Percentiles rank a stretch among this genome's conserved stretches.
Evolutionary conservation across 2,113 vertebrate species (phyloP).

Genomic region (Oceanites oceanicus): DNA sequence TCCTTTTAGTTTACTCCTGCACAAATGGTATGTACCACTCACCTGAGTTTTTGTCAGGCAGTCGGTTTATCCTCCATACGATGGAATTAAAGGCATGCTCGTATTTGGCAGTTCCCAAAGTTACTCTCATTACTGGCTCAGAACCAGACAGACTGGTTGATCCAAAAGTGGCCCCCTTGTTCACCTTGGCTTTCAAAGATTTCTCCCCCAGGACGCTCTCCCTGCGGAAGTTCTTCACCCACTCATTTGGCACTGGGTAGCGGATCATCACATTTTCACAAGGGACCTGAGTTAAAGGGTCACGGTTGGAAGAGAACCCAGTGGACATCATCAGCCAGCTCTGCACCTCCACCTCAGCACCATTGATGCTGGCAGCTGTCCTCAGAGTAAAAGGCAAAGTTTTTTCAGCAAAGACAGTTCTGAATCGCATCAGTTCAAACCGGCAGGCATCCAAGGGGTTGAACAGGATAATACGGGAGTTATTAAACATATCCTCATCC

Average conservation of each 20-base stretch:
- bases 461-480: slow-evolving; percentile 76
- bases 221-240: slow-evolving; percentile 90
- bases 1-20: background rate
- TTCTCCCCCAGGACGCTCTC: slow-evolving; percentile 86
- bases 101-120: slow-evolving; percentile 88
- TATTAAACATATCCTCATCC: slow-evolving; percentile 78
- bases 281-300: slow-evolving; percentile 82
- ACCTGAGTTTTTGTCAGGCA: slow-evolving; percentile 93
- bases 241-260: slow-evolving; percentile 83
- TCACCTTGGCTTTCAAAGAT: slow-evolving; percentile 89
- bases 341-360: slow-evolving; percentile 89
- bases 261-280: slow-evolving; percentile 88
- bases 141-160: slow-evolving; percentile 80
- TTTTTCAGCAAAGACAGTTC: slow-evolving; percentile 83
- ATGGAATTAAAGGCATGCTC: slow-evolving; percentile 88
- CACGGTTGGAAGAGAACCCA: slow-evolving; percentile 84
- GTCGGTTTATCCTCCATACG: slow-evolving; percentile 87
- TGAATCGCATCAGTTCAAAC: slow-evolving; percentile 86
- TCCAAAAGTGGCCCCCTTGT: slow-evolving; percentile 88
- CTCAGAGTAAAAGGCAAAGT: slow-evolving; percentile 85
- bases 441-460: slow-evolving; percentile 81
- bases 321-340: slow-evolving; percentile 89
- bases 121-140: slow-evolving; percentile 92
- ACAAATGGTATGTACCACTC: slow-evolving; percentile 16
- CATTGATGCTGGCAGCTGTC: slow-evolving; percentile 80